A percentile compares a stretch with the other conserved stretches of the same genome.
phyloP scores from a whole-genome alignment of 2,113 vertebrate species.

The Xenopus borealis region DNA sequence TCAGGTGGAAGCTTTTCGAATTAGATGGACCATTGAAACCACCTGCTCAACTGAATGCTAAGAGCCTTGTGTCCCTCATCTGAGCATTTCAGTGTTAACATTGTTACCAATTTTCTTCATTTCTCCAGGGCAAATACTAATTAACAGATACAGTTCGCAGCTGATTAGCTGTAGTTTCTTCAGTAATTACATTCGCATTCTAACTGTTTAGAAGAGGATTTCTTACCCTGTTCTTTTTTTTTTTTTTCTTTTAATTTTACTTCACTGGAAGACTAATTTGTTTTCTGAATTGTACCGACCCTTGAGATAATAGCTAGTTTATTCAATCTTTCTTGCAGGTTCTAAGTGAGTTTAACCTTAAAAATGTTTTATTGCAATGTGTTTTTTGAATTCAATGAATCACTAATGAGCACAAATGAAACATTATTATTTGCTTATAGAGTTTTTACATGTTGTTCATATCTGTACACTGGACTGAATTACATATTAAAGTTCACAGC shows the following conservation, averaged over 20 bases:
- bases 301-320: conserved; percentile 80
- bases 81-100: conserved; percentile 75
- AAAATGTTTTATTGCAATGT: conserved; percentile 57
- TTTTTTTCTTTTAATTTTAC: conserved; percentile 62
- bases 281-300: conserved; percentile 84
- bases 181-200: conserved; percentile 97
- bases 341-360: conserved; percentile 69
- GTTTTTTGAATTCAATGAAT: conserved; percentile 56
- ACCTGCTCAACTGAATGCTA: conserved; percentile 83
- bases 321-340: conserved; percentile 68
- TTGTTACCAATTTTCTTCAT: conserved; percentile 83
- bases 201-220: conserved; percentile 90
- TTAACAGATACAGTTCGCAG: conserved; percentile 99
- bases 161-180: conserved; percentile 98
- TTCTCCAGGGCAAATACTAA: conserved; percentile 98
- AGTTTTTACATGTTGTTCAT: conserved; percentile 51
- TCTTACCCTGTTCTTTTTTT: conserved; percentile 74
- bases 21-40: conserved; percentile 72
- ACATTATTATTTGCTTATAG: conserved; percentile 56
- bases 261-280: conserved; percentile 86
- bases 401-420: conserved; percentile 56
- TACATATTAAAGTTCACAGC: conserved; percentile 53
- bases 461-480: conserved; percentile 51
- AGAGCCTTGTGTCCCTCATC: conserved; percentile 66
- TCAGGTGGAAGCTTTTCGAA: conserved; percentile 81